phyloP scores from a whole-genome alignment of 2,797 vertebrate genomes.

The Columba guinea region DNA sequence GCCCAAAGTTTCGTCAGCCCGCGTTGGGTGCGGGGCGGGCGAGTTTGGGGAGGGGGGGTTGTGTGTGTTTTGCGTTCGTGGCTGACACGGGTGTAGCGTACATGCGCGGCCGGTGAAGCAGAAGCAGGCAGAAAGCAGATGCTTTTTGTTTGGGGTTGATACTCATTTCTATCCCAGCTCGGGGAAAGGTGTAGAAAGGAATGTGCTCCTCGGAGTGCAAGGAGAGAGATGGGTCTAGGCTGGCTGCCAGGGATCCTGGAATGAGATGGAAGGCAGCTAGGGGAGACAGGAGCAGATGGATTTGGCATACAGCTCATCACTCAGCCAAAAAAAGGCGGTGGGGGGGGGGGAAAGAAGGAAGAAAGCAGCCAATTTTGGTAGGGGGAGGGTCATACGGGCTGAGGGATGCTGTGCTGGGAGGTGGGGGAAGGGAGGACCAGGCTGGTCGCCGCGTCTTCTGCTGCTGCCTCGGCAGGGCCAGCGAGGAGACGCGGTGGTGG shows the following conservation, averaged over 20 bases:
- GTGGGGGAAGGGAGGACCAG: slow-evolving; percentile 11
- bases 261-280: slow-evolving; percentile 45
- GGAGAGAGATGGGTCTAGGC: slow-evolving; percentile 64
- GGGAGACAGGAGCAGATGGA: slow-evolving; percentile 52
- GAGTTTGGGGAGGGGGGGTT: not conserved
- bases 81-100: slow-evolving; percentile 33
- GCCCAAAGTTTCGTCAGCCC: slow-evolving; percentile 3
- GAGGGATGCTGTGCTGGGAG: not conserved
- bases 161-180: slow-evolving; percentile 70
- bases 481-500: rapidly evolving
- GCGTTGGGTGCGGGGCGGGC: not conserved
- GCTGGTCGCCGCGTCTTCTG: not conserved
- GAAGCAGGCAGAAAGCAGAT: slow-evolving; percentile 70
- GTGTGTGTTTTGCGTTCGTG: slow-evolving; percentile 44
- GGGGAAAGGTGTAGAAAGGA: slow-evolving; percentile 61
- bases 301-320: slow-evolving; percentile 65
- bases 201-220: slow-evolving; percentile 64
- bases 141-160: slow-evolving; percentile 71
- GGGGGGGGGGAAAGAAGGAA: not conserved
- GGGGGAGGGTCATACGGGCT: slow-evolving; percentile 26
- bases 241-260: slow-evolving; percentile 62
- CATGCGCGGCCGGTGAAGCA: slow-evolving; percentile 55
- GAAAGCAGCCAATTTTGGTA: slow-evolving; percentile 39
- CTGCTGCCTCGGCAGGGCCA: not conserved
- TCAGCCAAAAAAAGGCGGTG: slow-evolving; percentile 15